These are phyloP conservation scores for Trematocara macrostoma DNA, from an alignment of 2,113 vertebrate species.

Conservation along the genomic window DNA sequence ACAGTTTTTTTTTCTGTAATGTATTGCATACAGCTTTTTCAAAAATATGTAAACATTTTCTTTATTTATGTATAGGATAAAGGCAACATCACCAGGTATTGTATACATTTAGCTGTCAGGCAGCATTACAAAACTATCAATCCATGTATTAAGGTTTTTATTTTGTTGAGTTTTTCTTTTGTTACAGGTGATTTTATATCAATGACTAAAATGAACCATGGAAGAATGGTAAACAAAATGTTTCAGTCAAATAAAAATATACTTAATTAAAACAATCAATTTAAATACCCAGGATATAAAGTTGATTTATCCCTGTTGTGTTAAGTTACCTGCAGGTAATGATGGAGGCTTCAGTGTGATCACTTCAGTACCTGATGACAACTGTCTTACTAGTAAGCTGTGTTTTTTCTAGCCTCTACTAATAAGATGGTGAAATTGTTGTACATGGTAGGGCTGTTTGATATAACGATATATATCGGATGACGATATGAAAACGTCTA, in stretches of 20 bases:
- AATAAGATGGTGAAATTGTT: background rate
- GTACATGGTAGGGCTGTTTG: background rate
- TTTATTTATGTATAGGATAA: background rate
- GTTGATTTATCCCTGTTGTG: background rate
- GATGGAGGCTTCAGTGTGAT: background rate
- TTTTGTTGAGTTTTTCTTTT: background rate
- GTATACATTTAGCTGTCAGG: background rate
- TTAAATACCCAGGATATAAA: background rate
- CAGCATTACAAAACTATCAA: background rate
- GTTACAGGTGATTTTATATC: background rate
- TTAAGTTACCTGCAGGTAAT: background rate
- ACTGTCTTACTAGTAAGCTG: background rate
- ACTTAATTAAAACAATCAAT: background rate
- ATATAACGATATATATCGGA: background rate
- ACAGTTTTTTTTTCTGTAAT: background rate
- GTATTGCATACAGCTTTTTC: background rate
- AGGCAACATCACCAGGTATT: background rate
- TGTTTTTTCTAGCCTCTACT: background rate
- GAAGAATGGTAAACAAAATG: background rate
- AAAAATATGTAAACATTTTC: background rate
- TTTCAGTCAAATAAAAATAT: background rate
- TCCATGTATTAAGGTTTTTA: background rate
- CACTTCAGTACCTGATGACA: background rate
- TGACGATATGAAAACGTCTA: fast-evolving
- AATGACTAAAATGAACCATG: background rate